Percentiles rank a stretch among this genome's conserved stretches.
Conservation (phyloP, 1,140 invertebrate species). For the Drosophila persimilis region DNA sequence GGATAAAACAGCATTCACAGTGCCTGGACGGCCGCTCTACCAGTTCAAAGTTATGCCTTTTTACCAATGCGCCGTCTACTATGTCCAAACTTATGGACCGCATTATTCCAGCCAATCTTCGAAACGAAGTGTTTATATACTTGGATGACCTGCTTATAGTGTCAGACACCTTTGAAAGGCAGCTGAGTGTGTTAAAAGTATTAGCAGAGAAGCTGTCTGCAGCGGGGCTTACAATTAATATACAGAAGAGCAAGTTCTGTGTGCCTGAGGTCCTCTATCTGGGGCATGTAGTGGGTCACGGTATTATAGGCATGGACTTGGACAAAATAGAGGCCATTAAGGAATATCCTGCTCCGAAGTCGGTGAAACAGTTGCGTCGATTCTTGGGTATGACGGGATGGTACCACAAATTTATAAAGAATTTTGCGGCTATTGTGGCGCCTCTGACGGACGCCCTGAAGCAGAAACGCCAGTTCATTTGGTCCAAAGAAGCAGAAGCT, state of each 20-base stretch:
- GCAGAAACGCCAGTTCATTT: not conserved
- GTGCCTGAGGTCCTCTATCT: slow-evolving; percentile 11
- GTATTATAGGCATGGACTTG: slow-evolving; percentile 12
- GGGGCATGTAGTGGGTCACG: slow-evolving; percentile 11
- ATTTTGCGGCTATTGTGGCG: not conserved
- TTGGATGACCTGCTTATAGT: not conserved
- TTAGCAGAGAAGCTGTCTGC: not conserved
- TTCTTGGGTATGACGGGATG: not conserved
- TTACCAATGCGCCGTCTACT: not conserved
- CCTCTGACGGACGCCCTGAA: not conserved
- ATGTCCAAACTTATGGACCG: not conserved
- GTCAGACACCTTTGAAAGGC: slow-evolving; percentile 6
- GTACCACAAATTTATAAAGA: not conserved
- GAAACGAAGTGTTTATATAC: too few relatives aligned
- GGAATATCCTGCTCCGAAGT: slow-evolving; percentile 10
- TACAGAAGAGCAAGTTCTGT: not conserved
- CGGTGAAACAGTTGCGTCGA: not conserved
- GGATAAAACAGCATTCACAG: too few relatives aligned
- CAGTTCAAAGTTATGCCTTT: too few relatives aligned
- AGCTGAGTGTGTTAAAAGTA: slow-evolving; percentile 2
- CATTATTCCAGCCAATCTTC: too few relatives aligned
- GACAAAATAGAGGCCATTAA: slow-evolving; percentile 8
- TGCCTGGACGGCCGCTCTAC: too few relatives aligned
- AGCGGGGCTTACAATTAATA: slow-evolving; percentile 11
- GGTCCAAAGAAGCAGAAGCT: too few relatives aligned